These are phyloP conservation scores for Champsocephalus esox DNA, from an alignment of 2,797 vertebrate species.

Conservation along the genomic window DNA sequence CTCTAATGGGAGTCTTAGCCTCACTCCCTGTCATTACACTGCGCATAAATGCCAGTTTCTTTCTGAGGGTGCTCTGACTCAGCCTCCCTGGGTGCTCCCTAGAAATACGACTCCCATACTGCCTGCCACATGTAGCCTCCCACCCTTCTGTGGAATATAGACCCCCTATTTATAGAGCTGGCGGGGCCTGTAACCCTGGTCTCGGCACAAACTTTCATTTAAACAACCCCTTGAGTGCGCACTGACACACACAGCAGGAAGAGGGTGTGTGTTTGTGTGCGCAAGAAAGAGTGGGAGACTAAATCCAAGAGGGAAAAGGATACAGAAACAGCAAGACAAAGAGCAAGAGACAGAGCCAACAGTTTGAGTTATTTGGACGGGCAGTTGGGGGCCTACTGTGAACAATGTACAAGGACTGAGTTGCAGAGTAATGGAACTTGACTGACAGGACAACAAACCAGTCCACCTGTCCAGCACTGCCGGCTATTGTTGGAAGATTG, in stretches of 20 bases:
- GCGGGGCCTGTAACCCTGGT: constrained; percentile 76
- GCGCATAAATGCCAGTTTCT: constrained; percentile 77
- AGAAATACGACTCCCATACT: constrained; percentile 82
- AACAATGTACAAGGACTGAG: constrained; percentile 38
- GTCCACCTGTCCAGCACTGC: constrained; percentile 63
- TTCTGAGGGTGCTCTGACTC: constrained; percentile 72
- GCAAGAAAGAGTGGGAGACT: constrained; percentile 44
- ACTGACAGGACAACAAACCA: constrained; percentile 56
- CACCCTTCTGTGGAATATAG: constrained; percentile 86
- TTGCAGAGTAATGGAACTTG: constrained; percentile 43
- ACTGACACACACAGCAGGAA: constrained; percentile 57
- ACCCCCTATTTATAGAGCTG: constrained; percentile 88
- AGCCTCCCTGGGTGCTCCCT: constrained; percentile 72
- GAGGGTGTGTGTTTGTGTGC: constrained; percentile 61
- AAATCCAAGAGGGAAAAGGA: constrained; percentile 49
- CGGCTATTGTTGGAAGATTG: constrained; percentile 52
- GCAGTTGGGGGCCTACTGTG: constrained; percentile 27
- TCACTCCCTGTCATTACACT: constrained; percentile 81
- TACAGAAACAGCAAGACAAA: constrained; percentile 46
- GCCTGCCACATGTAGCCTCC: constrained; percentile 79
- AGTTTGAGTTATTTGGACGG: constrained; percentile 44
- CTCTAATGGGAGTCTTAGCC: constrained; percentile 71
- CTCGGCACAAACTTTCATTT: constrained; percentile 77
- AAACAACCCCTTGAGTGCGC: constrained; percentile 62
- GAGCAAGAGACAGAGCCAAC: constrained; percentile 38